Percentiles rank a stretch among this genome's conserved stretches.
Evolutionary conservation across 2,113 vertebrate species (phyloP).

Genomic region (Melanerpes formicivorus): DNA sequence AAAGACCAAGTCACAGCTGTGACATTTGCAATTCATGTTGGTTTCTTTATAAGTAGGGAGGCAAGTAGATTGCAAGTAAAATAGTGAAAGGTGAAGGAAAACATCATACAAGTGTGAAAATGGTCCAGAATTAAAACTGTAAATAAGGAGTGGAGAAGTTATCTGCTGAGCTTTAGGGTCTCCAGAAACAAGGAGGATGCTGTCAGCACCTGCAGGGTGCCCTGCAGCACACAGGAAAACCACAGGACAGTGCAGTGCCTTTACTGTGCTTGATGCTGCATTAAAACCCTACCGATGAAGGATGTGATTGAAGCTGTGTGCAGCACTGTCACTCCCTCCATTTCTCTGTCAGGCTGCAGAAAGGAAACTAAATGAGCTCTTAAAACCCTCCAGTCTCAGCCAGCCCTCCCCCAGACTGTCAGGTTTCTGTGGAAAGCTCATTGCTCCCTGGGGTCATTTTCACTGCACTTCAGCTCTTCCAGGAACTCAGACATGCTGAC

Average conservation of each 20-base stretch:
- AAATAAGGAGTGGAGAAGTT: not conserved
- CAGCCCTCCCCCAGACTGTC: conserved; percentile 6
- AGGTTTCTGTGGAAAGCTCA: conserved; percentile 42
- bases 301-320: not conserved
- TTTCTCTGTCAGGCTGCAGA: not conserved
- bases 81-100: not conserved
- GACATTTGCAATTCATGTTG: not conserved
- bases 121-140: not conserved
- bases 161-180: not conserved
- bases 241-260: not conserved
- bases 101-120: not conserved
- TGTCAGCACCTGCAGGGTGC: not conserved
- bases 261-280: not conserved
- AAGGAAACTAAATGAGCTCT: conserved; percentile 19
- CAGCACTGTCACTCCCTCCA: not conserved
- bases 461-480: conserved; percentile 55
- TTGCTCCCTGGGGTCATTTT: conserved; percentile 62
- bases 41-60: not conserved
- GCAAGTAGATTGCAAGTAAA: not conserved
- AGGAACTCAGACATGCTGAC: conserved; percentile 55
- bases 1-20: not conserved
- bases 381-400: not conserved
- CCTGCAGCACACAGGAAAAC: not conserved
- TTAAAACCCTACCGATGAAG: not conserved
- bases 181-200: not conserved